Base-by-base conservation (phyloP, 2,113 vertebrate species). In the Lepus europaeus region DNA sequence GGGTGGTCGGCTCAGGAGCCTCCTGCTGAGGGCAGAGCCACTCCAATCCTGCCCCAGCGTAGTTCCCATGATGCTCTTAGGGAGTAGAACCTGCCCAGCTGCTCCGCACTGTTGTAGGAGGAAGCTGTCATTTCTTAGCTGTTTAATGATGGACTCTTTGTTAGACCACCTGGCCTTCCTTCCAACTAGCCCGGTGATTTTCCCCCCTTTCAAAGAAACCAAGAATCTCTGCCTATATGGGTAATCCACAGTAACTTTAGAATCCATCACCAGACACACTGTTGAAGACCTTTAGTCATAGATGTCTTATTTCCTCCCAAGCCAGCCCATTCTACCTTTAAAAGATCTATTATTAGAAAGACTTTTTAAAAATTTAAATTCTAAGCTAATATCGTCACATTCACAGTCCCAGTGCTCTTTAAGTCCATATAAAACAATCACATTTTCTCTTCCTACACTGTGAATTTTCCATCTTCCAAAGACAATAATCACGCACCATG, bases 351-450 rank as follows among this genome's bases (percentile, higher is more conserved):
- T 61, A 61, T 68, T 63, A 69, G 51, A n/a, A 83, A 59, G n/a
- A 59, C 27, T 53, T 81, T 27, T 56, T 49, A 39, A 64, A 70
- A 53, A 20, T 69, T 88, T 92, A 66, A 72, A 59, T 85, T 91
- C 31, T 49, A 72, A 77, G n/a, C 17, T 59, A 84, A 82, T 86
- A 80, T 31, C 2, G 45, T 72, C 25, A 45, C 19, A 72, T 6
- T 6, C 11, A 51, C 3, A 9, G 33, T 27, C 19, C 6, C 9
- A 74, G 6, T 92, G 66, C 33, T 89, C 59, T 20, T 64, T 33
- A 36, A 49, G 39, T 25, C 20, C 59, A 6, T 1, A 6, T 49
- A 61, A 89, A 53, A 25, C 31, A 29, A 9, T 25, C 0, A 0
- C 27, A 49, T 53, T 19, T 93, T 25, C 31, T 4, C 25, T 79